A percentile compares a stretch with the other conserved stretches of the same genome.
Evolutionary conservation across 1,140 invertebrate species (phyloP).

Genomic region (Bicyclus anynana): DNA sequence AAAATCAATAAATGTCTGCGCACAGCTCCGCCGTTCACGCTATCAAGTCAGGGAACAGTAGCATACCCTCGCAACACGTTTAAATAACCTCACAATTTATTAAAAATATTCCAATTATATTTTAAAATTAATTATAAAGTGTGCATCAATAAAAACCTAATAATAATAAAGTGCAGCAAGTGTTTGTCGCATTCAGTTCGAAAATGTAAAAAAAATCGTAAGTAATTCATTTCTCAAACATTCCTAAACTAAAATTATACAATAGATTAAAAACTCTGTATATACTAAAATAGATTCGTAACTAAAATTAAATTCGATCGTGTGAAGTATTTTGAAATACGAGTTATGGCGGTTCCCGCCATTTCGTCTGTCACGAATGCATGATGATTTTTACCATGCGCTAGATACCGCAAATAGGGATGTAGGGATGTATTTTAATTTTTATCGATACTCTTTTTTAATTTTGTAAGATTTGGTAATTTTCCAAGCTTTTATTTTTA

Average conservation of each 20-base stretch:
- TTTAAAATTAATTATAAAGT: neutral
- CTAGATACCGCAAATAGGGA: constrained; percentile 8
- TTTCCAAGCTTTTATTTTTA: no score
- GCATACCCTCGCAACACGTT: neutral
- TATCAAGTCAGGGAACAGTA: constrained; percentile 24
- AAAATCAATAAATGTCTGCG: constrained; percentile 67
- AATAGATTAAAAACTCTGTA: neutral
- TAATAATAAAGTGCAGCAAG: neutral
- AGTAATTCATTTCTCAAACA: no score
- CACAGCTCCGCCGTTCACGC: constrained; percentile 38
- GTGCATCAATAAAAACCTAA: neutral
- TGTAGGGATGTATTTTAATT: neutral
- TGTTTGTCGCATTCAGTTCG: no score
- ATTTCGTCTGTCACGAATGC: constrained; percentile 27
- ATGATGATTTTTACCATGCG: constrained; percentile 12
- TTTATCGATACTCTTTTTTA: constrained; percentile 9
- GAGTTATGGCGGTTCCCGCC: constrained; percentile 29
- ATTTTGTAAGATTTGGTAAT: no score
- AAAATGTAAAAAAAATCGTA: no score
- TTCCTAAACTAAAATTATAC: no score
- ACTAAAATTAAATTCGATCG: neutral
- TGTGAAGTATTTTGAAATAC: constrained; percentile 1
- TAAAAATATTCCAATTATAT: neutral
- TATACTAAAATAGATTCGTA: neutral
- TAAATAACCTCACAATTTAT: neutral